These are phyloP conservation scores for Apamea monoglypha DNA, from an alignment of 2,888 invertebrate genomes.

Conservation along the genomic window DNA sequence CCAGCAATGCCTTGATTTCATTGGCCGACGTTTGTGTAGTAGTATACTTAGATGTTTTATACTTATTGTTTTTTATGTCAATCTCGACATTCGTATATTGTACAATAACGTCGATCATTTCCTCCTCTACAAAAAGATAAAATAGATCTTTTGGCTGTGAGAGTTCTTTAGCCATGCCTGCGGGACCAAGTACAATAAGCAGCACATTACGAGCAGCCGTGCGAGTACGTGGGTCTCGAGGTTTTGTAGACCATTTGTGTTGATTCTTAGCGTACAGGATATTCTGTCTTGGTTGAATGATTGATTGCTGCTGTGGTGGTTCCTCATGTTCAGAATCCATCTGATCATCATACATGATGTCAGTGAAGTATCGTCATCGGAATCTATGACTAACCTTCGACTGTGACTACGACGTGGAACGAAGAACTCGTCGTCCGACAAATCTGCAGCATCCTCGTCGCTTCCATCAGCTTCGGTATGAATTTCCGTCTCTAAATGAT, in stretches of 20 bases:
- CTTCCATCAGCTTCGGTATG: neutral
- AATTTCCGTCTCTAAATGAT: neutral
- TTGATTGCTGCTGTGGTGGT: neutral
- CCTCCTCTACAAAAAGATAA: neutral
- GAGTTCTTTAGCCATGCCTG: neutral
- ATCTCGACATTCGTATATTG: slow-evolving; percentile 8
- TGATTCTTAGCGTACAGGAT: slow-evolving; percentile 8
- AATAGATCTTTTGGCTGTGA: slow-evolving; percentile 4
- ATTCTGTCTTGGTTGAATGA: slow-evolving; percentile 13
- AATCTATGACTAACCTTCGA: slow-evolving; percentile 10
- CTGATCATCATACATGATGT: too few relatives aligned
- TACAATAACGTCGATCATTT: neutral
- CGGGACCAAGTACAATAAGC: slow-evolving; percentile 4
- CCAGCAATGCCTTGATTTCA: slow-evolving; percentile 41
- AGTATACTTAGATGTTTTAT: slow-evolving; percentile 6
- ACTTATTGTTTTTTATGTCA: slow-evolving; percentile 24
- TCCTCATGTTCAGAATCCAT: neutral
- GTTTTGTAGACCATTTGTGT: slow-evolving; percentile 3
- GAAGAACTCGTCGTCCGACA: neutral
- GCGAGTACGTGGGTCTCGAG: slow-evolving; percentile 5
- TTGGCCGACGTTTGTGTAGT: slow-evolving; percentile 27
- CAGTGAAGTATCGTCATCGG: neutral
- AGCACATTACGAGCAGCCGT: neutral
- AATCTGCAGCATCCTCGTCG: neutral
- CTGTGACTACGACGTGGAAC: neutral